Base-by-base conservation (phyloP, 2,888 invertebrate genomes). In the Andrena fulva region DNA sequence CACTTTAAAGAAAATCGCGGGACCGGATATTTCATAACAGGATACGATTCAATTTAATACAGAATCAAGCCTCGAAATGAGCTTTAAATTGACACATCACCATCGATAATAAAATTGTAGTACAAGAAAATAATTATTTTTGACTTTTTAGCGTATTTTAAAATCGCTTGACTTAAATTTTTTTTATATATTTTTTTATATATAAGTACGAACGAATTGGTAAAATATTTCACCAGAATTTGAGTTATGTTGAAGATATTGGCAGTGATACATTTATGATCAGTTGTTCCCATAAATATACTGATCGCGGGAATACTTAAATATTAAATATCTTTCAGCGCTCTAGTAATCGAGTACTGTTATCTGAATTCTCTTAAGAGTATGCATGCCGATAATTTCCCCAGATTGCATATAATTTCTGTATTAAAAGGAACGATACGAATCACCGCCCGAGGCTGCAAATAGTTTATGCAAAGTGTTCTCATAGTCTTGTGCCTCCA, bases 391-490 rank as follows among this genome's bases (percentile, higher is more conserved):
- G 77, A 73, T 86, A 76, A 84, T 76, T 70, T 50, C 24, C 29
- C 1, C 0, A 86, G 75, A 86, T 86, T 80, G 63, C 73, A 62
- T 68, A 29, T 76, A 86, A 86, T 80, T 86, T 83, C 54, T 77
- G 72, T 72, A 73, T 60, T 60, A 66, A 86, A 80, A 71, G 84
- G 63, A 69, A 31, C 66, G 86, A 85, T 69, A 76, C 56, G 62
- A 78, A 78, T 79, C 77, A 35, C 66, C 27, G 77, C 82, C 67
- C 6, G 60, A n/a, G 66, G 76, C 81, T 74, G 59, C 24, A 72
- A 67, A 48, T 78, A 83, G 80, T 80, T 85, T 77, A 87, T 82
- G 85, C 70, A 86, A 84, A 84, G 80, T 31, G 42, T n/a, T 16
- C 52, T 33, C 60, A 54, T 79, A 62, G 66, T 72, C 82, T 77